Evolutionary conservation across 2,113 vertebrate genomes (phyloP).

Genomic region (Chrysochloris asiatica): DNA sequence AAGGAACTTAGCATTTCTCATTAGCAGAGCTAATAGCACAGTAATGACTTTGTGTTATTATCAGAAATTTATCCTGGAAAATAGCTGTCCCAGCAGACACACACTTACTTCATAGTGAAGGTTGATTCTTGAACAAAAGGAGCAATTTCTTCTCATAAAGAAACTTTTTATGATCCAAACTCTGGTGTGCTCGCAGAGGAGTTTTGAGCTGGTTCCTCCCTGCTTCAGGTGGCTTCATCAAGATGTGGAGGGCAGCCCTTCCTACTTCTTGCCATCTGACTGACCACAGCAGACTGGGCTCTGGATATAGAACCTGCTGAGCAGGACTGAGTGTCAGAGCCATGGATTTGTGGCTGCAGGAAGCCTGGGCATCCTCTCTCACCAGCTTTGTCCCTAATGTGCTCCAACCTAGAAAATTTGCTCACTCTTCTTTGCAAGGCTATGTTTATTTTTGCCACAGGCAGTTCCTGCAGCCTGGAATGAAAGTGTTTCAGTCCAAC

Average conservation of each 20-base stretch:
- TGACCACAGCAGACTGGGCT: neutral
- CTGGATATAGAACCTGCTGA: neutral
- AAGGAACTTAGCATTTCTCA: conserved; percentile 38
- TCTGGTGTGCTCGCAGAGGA: neutral
- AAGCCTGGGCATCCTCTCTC: neutral
- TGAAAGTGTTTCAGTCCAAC: neutral
- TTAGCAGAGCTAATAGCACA: conserved; percentile 69
- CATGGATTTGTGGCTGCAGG: neutral
- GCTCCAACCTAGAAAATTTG: neutral
- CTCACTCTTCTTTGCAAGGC: neutral
- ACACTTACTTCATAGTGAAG: neutral
- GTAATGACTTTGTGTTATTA: conserved; percentile 73
- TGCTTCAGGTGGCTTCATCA: neutral
- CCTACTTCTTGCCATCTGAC: neutral
- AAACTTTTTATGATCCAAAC: neutral
- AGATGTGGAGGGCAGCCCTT: neutral
- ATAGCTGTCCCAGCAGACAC: conserved; percentile 68
- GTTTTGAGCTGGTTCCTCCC: neutral
- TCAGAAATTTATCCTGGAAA: conserved; percentile 75
- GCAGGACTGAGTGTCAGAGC: neutral
- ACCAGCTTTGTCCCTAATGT: neutral
- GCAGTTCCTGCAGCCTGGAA: too few relatives aligned
- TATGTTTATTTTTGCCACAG: neutral
- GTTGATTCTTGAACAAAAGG: conserved; percentile 22
- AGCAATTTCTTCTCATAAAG: conserved; percentile 26